Evolutionary conservation across 2,113 vertebrate genomes (phyloP).

Genomic region (Eulemur rufifrons): DNA sequence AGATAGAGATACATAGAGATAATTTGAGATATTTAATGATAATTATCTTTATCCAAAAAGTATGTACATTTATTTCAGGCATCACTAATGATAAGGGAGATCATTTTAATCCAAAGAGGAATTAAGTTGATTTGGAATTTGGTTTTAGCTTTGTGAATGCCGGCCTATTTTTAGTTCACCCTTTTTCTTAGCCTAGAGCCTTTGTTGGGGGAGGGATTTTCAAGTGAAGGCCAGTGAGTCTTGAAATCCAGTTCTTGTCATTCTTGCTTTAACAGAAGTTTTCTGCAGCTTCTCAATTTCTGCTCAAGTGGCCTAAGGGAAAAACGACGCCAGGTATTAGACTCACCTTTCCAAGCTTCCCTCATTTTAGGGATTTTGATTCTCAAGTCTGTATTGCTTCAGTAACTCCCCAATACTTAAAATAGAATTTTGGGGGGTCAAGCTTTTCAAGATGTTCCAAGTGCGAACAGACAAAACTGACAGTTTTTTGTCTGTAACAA

Average conservation of each 20-base stretch:
- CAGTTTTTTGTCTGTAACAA: background rate
- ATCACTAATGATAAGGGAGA: background rate
- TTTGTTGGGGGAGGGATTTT: background rate
- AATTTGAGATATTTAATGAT: background rate
- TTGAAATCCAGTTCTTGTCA: background rate
- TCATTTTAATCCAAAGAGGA: background rate
- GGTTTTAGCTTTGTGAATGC: background rate
- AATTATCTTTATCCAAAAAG: background rate
- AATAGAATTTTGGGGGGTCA: background rate
- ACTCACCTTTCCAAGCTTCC: background rate
- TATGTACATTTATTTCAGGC: background rate
- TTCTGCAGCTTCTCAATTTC: background rate
- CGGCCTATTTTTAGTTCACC: background rate
- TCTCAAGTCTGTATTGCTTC: background rate
- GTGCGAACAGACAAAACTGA: too few relatives aligned
- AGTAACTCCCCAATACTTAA: background rate
- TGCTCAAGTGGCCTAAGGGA: too few relatives aligned
- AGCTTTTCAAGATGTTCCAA: background rate
- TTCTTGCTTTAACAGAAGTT: background rate
- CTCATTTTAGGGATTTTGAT: background rate
- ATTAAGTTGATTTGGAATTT: background rate
- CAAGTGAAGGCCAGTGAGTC: background rate
- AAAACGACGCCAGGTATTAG: background rate
- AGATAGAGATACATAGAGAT: background rate
- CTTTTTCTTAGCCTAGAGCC: background rate